A percentile compares a stretch with the other conserved stretches of the same genome.
Evolutionary conservation across 2,797 vertebrate genomes (phyloP).

Genomic region (Acipenser transmontanus): DNA sequence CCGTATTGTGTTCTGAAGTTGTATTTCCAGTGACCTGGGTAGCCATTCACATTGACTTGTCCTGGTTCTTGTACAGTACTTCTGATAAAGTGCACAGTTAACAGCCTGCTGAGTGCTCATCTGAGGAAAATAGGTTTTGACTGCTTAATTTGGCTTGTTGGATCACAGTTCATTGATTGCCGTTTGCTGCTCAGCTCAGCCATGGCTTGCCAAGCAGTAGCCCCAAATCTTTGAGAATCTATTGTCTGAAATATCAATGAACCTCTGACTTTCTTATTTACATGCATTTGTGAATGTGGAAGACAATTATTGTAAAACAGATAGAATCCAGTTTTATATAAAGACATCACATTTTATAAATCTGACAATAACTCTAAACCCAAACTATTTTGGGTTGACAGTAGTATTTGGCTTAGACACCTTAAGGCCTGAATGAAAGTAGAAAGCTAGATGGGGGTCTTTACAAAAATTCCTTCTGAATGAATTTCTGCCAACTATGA

Average conservation of each 20-base stretch:
- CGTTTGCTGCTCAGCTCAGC: slow-evolving; percentile 22
- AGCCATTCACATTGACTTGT: background rate
- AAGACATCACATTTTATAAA: background rate
- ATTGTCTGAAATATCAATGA: background rate
- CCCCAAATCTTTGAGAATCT: slow-evolving; percentile 19
- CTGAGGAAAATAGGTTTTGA: slow-evolving; percentile 47
- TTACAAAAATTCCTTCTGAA: slow-evolving; percentile 49
- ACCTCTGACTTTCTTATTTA: too few species aligned
- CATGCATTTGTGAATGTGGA: background rate
- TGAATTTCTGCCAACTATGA: slow-evolving; percentile 65
- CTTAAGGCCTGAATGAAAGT: slow-evolving; percentile 23
- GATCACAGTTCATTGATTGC: slow-evolving; percentile 40
- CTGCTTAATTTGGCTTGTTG: slow-evolving; percentile 42
- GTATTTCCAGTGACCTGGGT: slow-evolving; percentile 20
- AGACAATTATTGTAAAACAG: background rate
- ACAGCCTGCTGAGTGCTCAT: slow-evolving; percentile 29
- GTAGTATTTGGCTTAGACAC: slow-evolving; percentile 1
- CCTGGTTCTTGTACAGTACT: slow-evolving; percentile 11
- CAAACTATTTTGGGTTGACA: slow-evolving; percentile 17
- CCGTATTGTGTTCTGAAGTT: slow-evolving; percentile 5
- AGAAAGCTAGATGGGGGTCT: slow-evolving; percentile 16
- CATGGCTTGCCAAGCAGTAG: slow-evolving; percentile 24
- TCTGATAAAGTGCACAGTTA: slow-evolving; percentile 19
- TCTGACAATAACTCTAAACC: background rate
- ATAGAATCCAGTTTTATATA: background rate